Base-by-base conservation (phyloP, 2,888 invertebrate species). In the Tetragonula carbonaria region DNA sequence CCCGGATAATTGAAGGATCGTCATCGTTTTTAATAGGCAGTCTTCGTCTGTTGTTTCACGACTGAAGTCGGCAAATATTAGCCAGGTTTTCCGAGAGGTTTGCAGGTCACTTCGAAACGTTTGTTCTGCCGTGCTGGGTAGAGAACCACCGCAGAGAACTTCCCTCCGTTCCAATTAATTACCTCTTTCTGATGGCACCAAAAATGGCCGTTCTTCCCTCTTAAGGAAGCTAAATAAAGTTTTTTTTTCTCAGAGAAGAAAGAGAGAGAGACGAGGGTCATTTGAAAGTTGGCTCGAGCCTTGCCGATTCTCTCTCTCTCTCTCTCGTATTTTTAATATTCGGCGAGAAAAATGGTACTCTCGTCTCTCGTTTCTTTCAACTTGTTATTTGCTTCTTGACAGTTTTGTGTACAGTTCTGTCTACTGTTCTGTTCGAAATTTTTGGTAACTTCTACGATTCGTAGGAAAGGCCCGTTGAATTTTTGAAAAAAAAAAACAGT, bases 51-150 rank as follows among this genome's bases (percentile, higher is more conserved):
- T 62, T 62, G 62, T 62, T 62, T 28, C 28, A 62, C 62, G 62
- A 18, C 38, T 21, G 66, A 66, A n/a, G 33, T 33, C 13, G 2
- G 63, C 74, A 74, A 74, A 74, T 53, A 65, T 74, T 74, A 53
- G 74, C 74, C 13, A 14, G 45, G 50, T 50, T 51, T 65, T 14
- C 50, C 33, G 16, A 65, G 38, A 74, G 21, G 13, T 51, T 73
- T 23, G 51, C 51, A 28, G 51, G 51, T 51, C 68, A 68, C 68
- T 68, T 51, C 18, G 23, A 23, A n/a, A 8, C 16, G 51, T 68
- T 68, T 68, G 51, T 51, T 51, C 67, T n/a, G 67, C 21, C 50
- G 66, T 33, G 45, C 45, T 45, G 67, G 23, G 50, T 23, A 18
- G 18, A 18, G 18, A 23, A 51, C 18, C 23, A 45, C 16, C 66